Percentiles rank a stretch among this genome's conserved stretches.
phyloP scores from a whole-genome alignment of 2,797 vertebrate species.

The Ataeniobius toweri region DNA sequence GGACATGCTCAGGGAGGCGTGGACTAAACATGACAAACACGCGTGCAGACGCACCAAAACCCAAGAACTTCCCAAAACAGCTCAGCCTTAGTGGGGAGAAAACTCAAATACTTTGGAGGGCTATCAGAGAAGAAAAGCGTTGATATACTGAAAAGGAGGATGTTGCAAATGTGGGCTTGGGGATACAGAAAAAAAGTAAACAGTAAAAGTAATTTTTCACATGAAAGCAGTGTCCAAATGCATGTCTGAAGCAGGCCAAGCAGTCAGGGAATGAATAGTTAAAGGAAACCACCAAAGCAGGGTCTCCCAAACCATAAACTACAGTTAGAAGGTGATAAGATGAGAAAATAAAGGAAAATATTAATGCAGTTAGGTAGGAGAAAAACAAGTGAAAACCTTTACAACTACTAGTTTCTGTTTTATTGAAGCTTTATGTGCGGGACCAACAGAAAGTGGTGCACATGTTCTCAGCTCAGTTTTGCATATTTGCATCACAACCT shows the following conservation, averaged over 20 bases:
- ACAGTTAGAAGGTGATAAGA: neutral
- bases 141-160: slow-evolving; percentile 55
- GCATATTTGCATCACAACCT: too few relatives aligned
- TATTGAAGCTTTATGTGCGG: too few relatives aligned
- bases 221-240: slow-evolving; percentile 4
- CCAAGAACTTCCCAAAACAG: slow-evolving; percentile 58
- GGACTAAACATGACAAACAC: slow-evolving; percentile 53
- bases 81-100: slow-evolving; percentile 46
- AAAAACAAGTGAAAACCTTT: neutral
- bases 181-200: slow-evolving; percentile 50
- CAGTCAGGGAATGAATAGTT: neutral
- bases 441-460: too few relatives aligned
- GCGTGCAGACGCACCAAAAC: slow-evolving; percentile 8
- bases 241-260: slow-evolving; percentile 10
- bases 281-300: neutral
- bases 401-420: too few relatives aligned
- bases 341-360: neutral
- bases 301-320: neutral
- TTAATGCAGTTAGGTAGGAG: neutral
- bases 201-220: slow-evolving; percentile 5
- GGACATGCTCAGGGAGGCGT: slow-evolving; percentile 68
- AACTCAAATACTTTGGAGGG: slow-evolving; percentile 50
- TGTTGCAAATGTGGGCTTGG: slow-evolving; percentile 53
- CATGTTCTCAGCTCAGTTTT: too few relatives aligned
- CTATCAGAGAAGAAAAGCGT: slow-evolving; percentile 20